Base-by-base conservation (phyloP, 1,140 invertebrate species). In the Drosophila suzukii region DNA sequence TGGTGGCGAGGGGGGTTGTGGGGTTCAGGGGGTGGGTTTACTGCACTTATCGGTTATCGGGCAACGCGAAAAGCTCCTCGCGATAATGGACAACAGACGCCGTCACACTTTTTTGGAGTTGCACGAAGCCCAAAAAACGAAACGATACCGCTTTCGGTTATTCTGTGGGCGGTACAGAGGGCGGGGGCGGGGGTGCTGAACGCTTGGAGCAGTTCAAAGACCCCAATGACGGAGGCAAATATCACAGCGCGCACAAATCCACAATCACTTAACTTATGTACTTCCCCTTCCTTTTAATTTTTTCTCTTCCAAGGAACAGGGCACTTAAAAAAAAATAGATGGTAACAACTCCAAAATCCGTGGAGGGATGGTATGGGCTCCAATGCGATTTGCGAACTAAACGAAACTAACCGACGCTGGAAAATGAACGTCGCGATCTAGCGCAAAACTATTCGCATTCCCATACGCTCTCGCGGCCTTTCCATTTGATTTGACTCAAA, bases 21-120 rank as follows among this genome's bases (percentile, higher is more conserved):
- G 4, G 13, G n/a, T n/a, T n/a, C n/a, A n/a, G n/a, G n/a, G n/a
- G 30, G 30, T 30, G 10, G 47, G 53, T 46, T n/a, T 41, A 38
- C 7, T 13, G 7, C 17, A 71, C 73, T 85, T 85, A 85, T 85
- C 81, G 66, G 58, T 84, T 84, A 85, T 81, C 81, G 67, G 55
- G 55, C 72, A 24, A 39, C 36, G 46, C 39, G 44, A 27, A 27
- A 27, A 3, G 32, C 32, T 32, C 2, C 32, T 41, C 36, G 60
- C 54, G 81, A 83, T 83, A 84, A 83, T 84, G 44, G 41, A 15
- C 44, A 39, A 39, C 58, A 62, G n/a, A 15, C 47, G 32, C 8
- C 41, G 61, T 55, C 71, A 65, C 51, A 44, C 43, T 17, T 75
- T 17, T 75, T 65, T 53, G 58, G 71, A 75, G 72, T 75, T 75